Base-by-base conservation (phyloP, 2,113 vertebrate genomes). In the Larimichthys polyactis region DNA sequence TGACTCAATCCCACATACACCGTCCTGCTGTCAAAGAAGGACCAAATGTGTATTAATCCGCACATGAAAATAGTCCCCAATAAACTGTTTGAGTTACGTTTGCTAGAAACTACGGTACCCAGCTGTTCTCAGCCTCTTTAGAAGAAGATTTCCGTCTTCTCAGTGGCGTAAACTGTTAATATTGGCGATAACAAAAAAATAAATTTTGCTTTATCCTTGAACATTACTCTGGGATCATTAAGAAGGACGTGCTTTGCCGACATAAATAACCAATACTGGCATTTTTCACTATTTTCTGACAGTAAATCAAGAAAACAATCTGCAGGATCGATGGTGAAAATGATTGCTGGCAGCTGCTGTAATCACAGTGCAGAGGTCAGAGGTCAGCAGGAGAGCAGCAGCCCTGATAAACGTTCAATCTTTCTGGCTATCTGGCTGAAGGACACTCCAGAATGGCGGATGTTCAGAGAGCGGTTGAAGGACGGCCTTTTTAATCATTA, bases 401-500 rank as follows among this genome's bases (percentile, higher is more conserved):
- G 36, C 36, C 36, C 24, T 36, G 10, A 1, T 8, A 6, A 77
- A 52, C 54, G 19, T 27, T 46, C 29, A 14, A 19, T 29, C 32
- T 36, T 36, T 36, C 32, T 7, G 32, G 32, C 32, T 36, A 49
- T 48, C 57, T 15, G 1, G 10, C 69, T 60, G 69, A 48, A 82
- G 76, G 86, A 87, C 63, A 62, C 76, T 46, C 65, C 19, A 58
- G 40, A 24, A 1, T 0, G 40, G 17, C 4, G 4, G 43, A 19
- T 4, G 40, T 29, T 22, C 9, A 22, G 27, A 36, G 65, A 72
- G 63, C 62, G 74, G 86, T n/a, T 83, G 86, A 90, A 83, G 70
- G 91, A 87, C 63, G 62, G 44, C 0, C 22, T 14, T 67, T 85
- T 75, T 91, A 88, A 92, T 87, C 88, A 84, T 63, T 69, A 10